phyloP scores from a whole-genome alignment of 2,888 invertebrate genomes.

The Cheilosia impressa region DNA sequence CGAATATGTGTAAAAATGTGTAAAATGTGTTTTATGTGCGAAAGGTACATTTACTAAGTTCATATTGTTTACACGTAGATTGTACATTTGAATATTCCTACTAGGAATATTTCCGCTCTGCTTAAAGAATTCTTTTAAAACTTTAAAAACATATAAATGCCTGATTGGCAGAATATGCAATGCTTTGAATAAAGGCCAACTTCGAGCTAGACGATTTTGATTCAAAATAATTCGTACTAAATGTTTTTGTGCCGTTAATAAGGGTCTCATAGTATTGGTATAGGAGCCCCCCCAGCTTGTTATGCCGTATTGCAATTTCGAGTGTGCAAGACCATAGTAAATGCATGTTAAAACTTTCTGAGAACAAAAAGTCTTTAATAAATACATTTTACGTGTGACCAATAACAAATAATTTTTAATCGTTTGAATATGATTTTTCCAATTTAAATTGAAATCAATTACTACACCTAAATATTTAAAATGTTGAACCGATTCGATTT shows the following conservation, averaged over 20 bases:
- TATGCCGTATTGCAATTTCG: constrained; percentile 15
- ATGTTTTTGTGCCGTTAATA: constrained; percentile 10
- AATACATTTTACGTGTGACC: constrained; percentile 19
- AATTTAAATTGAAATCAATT: constrained; percentile 22
- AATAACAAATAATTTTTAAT: constrained; percentile 5
- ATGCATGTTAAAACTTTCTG: background rate
- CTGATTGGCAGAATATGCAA: too few species aligned
- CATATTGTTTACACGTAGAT: constrained; percentile 22
- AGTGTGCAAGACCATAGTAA: constrained; percentile 12
- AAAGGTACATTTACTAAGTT: constrained; percentile 10
- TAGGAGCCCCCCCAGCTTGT: constrained; percentile 20
- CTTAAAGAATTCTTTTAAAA: constrained; percentile 18
- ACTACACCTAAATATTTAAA: constrained; percentile 8
- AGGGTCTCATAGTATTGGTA: background rate
- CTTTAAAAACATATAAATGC: constrained; percentile 17
- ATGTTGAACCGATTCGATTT: constrained; percentile 5
- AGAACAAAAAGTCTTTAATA: constrained; percentile 8
- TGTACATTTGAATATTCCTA: constrained; percentile 11
- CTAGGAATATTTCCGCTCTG: constrained; percentile 21
- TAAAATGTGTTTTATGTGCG: constrained; percentile 15
- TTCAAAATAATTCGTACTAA: constrained; percentile 15
- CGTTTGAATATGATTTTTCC: constrained; percentile 16
- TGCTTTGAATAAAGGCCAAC: background rate
- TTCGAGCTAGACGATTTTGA: constrained; percentile 1
- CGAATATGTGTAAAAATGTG: background rate